phyloP scores from a whole-genome alignment of 2,797 vertebrate species.

The Hypotaenidia okinawae region DNA sequence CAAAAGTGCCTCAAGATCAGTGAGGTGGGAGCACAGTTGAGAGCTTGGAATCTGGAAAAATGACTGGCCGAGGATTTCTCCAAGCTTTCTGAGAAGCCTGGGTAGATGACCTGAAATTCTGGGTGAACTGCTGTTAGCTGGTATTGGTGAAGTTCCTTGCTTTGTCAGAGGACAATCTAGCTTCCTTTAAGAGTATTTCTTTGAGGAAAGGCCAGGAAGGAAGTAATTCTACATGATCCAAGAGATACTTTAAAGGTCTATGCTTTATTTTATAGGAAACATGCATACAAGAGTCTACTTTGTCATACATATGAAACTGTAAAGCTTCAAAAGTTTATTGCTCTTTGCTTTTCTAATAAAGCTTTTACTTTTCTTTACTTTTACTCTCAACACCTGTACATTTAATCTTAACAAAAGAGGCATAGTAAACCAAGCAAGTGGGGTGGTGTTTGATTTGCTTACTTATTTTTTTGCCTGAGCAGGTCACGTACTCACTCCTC shows the following conservation, averaged over 20 bases:
- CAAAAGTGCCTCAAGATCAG: background rate
- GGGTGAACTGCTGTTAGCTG: background rate
- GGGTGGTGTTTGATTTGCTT: conserved; percentile 1
- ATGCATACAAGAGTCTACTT: background rate
- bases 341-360: background rate
- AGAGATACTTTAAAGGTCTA: background rate
- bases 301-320: background rate
- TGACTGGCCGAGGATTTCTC: background rate
- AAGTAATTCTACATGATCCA: background rate
- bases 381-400: background rate
- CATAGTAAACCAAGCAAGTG: background rate
- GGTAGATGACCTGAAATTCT: background rate
- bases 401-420: conserved; percentile 12
- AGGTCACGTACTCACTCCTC: background rate
- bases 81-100: background rate
- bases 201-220: background rate
- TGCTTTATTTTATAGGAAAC: background rate
- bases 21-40: background rate
- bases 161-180: background rate
- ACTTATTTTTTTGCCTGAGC: conserved; percentile 39
- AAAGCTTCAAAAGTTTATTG: background rate
- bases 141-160: background rate
- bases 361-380: background rate
- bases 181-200: background rate
- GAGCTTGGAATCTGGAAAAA: background rate